Evolutionary conservation across 2,888 invertebrate species (phyloP).

Genomic region (Saturnia pavonia): DNA sequence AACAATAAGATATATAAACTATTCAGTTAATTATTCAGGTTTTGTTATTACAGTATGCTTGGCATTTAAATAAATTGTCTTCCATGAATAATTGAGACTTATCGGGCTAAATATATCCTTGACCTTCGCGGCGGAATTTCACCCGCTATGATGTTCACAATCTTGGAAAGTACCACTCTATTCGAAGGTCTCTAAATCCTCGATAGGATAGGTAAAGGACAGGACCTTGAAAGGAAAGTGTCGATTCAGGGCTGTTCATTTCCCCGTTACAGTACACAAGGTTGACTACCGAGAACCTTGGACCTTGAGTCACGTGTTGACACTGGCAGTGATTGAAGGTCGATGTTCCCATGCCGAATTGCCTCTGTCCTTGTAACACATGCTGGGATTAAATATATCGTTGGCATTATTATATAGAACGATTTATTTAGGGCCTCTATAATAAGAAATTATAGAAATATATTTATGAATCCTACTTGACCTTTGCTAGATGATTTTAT

Average conservation of each 20-base stretch:
- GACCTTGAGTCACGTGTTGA: slow-evolving; percentile 35
- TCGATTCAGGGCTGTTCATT: slow-evolving; percentile 42
- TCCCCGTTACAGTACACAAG: slow-evolving; percentile 41
- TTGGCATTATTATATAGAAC: neutral
- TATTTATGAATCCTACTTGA: neutral
- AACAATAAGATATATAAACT: neutral
- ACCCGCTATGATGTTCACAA: slow-evolving; percentile 26
- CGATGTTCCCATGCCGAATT: slow-evolving; percentile 38
- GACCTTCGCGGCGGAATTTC: slow-evolving; percentile 29
- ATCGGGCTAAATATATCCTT: slow-evolving; percentile 13
- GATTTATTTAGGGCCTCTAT: neutral
- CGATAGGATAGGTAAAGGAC: slow-evolving; percentile 44
- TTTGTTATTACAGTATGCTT: neutral
- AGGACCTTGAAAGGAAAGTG: slow-evolving; percentile 49
- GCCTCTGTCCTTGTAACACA: slow-evolving; percentile 22
- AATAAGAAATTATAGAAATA: neutral
- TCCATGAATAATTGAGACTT: neutral
- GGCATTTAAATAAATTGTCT: neutral
- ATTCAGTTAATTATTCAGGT: neutral
- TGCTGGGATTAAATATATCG: neutral
- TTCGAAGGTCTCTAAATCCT: slow-evolving; percentile 38
- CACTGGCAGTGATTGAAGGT: slow-evolving; percentile 43
- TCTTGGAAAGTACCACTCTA: neutral
- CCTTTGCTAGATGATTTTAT: neutral
- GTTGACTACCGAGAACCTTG: slow-evolving; percentile 40